Conservation (phyloP, 2,888 invertebrate genomes). For the Luperina nickerlii region DNA sequence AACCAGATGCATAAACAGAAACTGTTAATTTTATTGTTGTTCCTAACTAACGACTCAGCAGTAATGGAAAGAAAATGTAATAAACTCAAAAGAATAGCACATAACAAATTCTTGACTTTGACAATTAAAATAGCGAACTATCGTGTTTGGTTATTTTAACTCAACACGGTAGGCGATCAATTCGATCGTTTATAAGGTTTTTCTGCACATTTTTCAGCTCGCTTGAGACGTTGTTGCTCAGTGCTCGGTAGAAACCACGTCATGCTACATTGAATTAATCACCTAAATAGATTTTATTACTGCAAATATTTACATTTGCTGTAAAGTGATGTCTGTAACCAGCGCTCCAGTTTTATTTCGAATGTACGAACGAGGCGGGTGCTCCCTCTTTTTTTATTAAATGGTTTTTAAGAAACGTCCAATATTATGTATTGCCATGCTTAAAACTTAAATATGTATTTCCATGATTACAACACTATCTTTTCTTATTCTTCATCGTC, state of each 20-base stretch:
- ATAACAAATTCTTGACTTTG: constrained; percentile 59
- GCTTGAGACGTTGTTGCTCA: constrained; percentile 58
- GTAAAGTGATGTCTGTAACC: constrained; percentile 76
- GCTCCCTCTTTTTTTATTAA: constrained; percentile 51
- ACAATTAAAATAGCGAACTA: constrained; percentile 53
- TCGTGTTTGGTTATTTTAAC: constrained; percentile 62
- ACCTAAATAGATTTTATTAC: constrained; percentile 86
- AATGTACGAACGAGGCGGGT: constrained; percentile 53
- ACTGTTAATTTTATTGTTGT: constrained; percentile 12
- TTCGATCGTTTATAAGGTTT: constrained; percentile 67
- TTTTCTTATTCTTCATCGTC: neutral
- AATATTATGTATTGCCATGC: constrained; percentile 39
- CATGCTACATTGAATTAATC: constrained; percentile 82
- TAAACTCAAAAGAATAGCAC: constrained; percentile 60
- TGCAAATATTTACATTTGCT: constrained; percentile 84
- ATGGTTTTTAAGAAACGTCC: constrained; percentile 50
- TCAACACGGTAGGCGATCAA: constrained; percentile 67
- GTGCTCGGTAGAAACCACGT: constrained; percentile 73
- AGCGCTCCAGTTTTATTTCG: constrained; percentile 73
- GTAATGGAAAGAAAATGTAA: constrained; percentile 14
- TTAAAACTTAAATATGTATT: constrained; percentile 21
- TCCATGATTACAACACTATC: constrained; percentile 19
- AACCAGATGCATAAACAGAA: constrained; percentile 11
- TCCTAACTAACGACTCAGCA: neutral
- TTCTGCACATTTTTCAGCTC: constrained; percentile 62